phyloP scores from a whole-genome alignment of 2,113 vertebrate genomes.

The Cnemophilus loriae region DNA sequence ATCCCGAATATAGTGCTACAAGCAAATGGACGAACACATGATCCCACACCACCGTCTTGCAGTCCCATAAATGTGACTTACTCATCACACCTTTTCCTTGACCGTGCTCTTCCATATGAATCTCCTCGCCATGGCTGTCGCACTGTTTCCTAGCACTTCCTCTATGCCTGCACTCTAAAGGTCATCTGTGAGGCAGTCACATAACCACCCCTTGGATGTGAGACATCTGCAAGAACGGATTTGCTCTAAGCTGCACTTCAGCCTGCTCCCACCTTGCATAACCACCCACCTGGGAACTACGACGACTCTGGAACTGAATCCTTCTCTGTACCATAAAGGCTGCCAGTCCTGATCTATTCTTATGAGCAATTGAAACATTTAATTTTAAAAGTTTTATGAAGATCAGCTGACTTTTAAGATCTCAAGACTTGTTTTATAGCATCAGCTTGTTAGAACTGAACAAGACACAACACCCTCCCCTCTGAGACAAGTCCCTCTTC shows the following conservation, averaged over 20 bases:
- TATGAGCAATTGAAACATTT: background rate
- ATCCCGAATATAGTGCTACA: background rate
- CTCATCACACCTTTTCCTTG: background rate
- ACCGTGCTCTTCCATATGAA: fast-evolving
- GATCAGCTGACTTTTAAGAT: background rate
- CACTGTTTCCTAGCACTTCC: background rate
- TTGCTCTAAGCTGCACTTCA: background rate
- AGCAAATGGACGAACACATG: background rate
- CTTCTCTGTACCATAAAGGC: background rate
- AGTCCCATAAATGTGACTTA: background rate
- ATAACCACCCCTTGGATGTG: background rate
- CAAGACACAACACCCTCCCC: background rate
- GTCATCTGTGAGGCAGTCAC: background rate
- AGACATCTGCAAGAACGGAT: background rate
- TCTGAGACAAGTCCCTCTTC: background rate
- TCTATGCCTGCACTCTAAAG: background rate
- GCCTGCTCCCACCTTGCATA: background rate
- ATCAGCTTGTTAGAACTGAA: background rate
- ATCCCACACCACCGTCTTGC: fast-evolving
- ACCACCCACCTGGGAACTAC: background rate
- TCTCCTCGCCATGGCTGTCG: background rate
- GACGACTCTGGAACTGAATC: background rate
- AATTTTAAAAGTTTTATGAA: background rate
- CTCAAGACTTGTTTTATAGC: background rate
- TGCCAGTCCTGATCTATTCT: background rate